These are phyloP conservation scores for Atethmia centrago DNA, from an alignment of 2,888 invertebrate genomes.

Conservation along the genomic window DNA sequence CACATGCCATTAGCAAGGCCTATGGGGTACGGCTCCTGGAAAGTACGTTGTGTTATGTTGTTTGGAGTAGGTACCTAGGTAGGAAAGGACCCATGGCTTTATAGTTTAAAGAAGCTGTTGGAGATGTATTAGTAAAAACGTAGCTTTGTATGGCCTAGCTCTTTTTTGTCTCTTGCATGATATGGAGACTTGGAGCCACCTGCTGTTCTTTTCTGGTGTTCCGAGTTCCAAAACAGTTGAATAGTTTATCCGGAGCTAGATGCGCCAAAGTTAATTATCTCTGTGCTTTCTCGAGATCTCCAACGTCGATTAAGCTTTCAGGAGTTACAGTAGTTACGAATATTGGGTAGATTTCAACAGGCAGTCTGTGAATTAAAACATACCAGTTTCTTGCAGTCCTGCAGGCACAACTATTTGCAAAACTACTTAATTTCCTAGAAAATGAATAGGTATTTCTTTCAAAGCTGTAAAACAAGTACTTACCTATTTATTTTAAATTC, in stretches of 20 bases:
- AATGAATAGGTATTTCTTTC: constrained; percentile 5
- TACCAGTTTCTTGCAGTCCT: neutral
- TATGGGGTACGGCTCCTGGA: constrained; percentile 69
- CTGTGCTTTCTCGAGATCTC: neutral
- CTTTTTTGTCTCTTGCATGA: neutral
- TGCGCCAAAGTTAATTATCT: neutral
- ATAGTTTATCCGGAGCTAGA: neutral
- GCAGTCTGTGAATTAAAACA: neutral
- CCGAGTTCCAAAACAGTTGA: neutral
- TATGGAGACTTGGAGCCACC: neutral
- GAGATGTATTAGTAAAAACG: neutral
- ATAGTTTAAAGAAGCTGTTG: neutral
- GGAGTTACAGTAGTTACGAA: neutral
- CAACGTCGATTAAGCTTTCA: neutral
- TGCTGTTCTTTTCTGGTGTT: neutral
- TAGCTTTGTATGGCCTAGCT: neutral
- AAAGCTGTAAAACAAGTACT: neutral
- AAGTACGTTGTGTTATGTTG: constrained; percentile 62
- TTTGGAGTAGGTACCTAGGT: neutral
- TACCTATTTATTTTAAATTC: constrained; percentile 32
- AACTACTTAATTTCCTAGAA: constrained; percentile 28
- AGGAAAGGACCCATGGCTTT: neutral
- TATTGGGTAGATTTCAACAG: neutral
- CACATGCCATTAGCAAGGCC: constrained; percentile 89
- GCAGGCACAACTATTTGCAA: neutral